Evolutionary conservation across 2,113 vertebrate species (phyloP).

Genomic region (Sprattus sprattus): DNA sequence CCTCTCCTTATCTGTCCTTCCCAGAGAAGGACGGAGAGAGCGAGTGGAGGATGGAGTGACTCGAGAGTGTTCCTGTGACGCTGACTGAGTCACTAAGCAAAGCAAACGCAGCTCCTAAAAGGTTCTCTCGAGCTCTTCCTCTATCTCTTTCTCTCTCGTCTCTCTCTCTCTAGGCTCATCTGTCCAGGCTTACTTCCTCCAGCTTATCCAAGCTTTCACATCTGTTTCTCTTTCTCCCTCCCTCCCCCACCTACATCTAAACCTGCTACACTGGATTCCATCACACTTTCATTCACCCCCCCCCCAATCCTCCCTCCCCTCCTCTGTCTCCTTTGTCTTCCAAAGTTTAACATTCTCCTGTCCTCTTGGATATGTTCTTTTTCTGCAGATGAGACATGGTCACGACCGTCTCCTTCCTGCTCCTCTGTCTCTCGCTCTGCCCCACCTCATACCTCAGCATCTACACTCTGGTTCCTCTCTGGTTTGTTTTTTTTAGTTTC

Average conservation of each 20-base stretch:
- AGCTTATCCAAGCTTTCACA: not conserved
- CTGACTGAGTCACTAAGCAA: no score
- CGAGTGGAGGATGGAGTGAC: not conserved
- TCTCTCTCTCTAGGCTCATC: constrained; percentile 26
- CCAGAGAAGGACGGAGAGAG: not conserved
- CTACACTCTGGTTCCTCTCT: not conserved
- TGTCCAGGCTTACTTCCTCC: not conserved
- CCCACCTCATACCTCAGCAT: not conserved
- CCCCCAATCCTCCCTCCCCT: not conserved
- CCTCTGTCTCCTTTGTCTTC: not conserved
- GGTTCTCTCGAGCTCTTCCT: no score
- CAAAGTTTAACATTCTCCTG: not conserved
- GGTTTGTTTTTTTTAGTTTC: not conserved
- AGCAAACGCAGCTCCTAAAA: no score
- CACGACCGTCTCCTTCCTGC: not conserved
- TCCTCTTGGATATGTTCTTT: not conserved
- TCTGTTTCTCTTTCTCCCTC: not conserved
- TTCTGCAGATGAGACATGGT: not conserved
- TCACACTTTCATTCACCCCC: not conserved
- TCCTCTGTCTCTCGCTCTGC: not conserved
- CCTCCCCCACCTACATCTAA: not conserved
- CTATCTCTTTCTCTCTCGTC: not conserved
- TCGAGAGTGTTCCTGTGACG: not conserved
- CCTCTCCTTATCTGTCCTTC: not conserved
- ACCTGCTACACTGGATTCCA: not conserved